A percentile compares a stretch with the other conserved stretches of the same genome.
Evolutionary conservation across 1,140 invertebrate genomes (phyloP).

Genomic region (Drosophila bifasciata): DNA sequence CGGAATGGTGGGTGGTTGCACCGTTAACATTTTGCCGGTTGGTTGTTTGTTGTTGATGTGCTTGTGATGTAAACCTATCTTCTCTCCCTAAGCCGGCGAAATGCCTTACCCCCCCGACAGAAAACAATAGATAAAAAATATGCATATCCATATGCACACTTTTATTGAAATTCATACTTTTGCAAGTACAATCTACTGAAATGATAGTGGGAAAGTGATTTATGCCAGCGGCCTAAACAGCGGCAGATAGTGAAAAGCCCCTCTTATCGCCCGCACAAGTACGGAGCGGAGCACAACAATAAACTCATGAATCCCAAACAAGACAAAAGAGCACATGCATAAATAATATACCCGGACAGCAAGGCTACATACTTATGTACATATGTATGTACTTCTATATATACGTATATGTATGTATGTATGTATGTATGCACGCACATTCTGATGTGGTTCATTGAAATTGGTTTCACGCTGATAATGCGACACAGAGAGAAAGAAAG

Average conservation of each 20-base stretch:
- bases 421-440: too few relatives aligned
- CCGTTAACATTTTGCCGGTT: conserved; percentile 72
- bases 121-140: neutral
- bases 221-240: conserved; percentile 24
- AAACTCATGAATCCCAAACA: conserved; percentile 46
- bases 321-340: conserved; percentile 61
- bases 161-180: conserved; percentile 45
- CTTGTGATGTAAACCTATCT: conserved; percentile 48
- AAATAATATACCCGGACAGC: conserved; percentile 25
- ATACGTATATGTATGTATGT: conserved; percentile 11
- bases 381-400: conserved; percentile 7
- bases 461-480: conserved; percentile 53
- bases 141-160: conserved; percentile 34
- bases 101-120: conserved; percentile 1
- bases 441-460: conserved; percentile 19
- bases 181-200: conserved; percentile 32
- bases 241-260: conserved; percentile 30
- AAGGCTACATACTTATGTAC: conserved; percentile 8
- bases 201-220: conserved; percentile 55
- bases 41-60: conserved; percentile 23
- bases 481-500: conserved; percentile 5
- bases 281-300: conserved; percentile 22
- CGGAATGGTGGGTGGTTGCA: conserved; percentile 60
- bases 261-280: conserved; percentile 47
- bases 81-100: conserved; percentile 34